Evolutionary conservation across 1,140 invertebrate genomes (phyloP), one percentile per base, ranked within the genome.

Genomic region (Drosophila kohkoa): DNA sequence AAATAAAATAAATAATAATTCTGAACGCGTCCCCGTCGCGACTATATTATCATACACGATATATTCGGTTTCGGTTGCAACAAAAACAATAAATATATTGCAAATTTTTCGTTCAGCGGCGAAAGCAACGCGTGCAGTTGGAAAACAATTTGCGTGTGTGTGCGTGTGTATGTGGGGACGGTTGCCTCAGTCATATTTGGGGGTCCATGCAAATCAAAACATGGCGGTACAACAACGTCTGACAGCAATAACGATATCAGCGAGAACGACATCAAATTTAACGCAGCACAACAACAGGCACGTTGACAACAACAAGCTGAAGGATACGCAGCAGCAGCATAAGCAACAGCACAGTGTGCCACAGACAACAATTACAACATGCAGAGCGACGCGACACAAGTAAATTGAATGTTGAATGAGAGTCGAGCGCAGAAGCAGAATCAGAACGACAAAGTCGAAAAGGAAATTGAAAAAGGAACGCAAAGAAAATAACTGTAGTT

Each of bases 151-250:
- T 13, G 48, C 5, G 16, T 25, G 48, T 25, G 16, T 49, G 48
- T 20, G 16, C 25, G 11, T 46, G 43, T 16, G 43, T 51, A 20
- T 28, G 48, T 51, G 48, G 48, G 8, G 16, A 54, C 51, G 51
- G 51, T 28, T 54, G 51, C 51, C 51, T 54, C 51, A 54, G 28
- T 54, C 30, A 32, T 35, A 32, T 54, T 54, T 45, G 41, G 64
- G 57, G 38, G 65, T 62, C 49, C 71, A 69, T 86, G 82, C 82
- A 79, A 80, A 79, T 73, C 79, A 82, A 82, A 86, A 88, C 83
- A 86, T 86, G 82, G 82, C 82, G 83, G 67, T 86, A 64, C 76
- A 81, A 64, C 82, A 81, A 66, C 69, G 64, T 11, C 32, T 58
- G 66, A 32, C 62, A 62, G 28, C 54, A 72, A 57, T 49, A 64